Percentiles rank a stretch among this genome's conserved stretches.
phyloP scores from a whole-genome alignment of 2,113 vertebrate genomes.

The Ascaphus truei region DNA sequence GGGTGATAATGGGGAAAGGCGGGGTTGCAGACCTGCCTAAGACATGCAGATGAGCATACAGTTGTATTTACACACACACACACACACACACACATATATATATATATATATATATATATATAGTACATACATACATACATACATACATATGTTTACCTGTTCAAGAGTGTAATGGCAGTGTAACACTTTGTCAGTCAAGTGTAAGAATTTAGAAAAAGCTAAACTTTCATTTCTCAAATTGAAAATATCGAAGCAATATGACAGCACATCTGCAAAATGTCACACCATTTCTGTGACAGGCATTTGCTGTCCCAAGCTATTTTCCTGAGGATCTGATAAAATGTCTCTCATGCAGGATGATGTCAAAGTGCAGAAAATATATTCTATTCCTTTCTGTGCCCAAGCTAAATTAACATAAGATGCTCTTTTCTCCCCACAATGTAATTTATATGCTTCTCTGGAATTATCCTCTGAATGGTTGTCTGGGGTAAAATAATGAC shows the following conservation, averaged over 20 bases:
- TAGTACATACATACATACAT: too few species aligned
- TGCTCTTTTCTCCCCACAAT: too few species aligned
- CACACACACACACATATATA: too few species aligned
- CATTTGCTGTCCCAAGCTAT: constrained; percentile 27
- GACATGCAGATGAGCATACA: too few species aligned
- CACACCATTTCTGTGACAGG: constrained; percentile 23
- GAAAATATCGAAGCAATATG: constrained; percentile 22
- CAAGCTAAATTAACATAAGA: not conserved
- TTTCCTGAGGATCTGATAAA: constrained; percentile 17
- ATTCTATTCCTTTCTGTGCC: constrained; percentile 8
- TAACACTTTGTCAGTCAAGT: not conserved
- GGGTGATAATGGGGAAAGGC: too few species aligned
- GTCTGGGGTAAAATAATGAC: too few species aligned
- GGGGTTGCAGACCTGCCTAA: too few species aligned
- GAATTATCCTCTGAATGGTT: too few species aligned
- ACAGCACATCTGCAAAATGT: constrained; percentile 33
- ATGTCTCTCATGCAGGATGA: constrained; percentile 22
- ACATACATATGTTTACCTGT: too few species aligned
- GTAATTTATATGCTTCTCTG: too few species aligned
- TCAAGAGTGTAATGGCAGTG: not conserved
- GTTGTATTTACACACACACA: too few species aligned
- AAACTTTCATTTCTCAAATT: constrained; percentile 1
- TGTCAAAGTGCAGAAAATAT: constrained; percentile 24
- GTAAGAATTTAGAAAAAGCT: constrained; percentile 8
- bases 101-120: too few species aligned